phyloP scores from a whole-genome alignment of 2,888 invertebrate genomes.

The Catocala sponsa region DNA sequence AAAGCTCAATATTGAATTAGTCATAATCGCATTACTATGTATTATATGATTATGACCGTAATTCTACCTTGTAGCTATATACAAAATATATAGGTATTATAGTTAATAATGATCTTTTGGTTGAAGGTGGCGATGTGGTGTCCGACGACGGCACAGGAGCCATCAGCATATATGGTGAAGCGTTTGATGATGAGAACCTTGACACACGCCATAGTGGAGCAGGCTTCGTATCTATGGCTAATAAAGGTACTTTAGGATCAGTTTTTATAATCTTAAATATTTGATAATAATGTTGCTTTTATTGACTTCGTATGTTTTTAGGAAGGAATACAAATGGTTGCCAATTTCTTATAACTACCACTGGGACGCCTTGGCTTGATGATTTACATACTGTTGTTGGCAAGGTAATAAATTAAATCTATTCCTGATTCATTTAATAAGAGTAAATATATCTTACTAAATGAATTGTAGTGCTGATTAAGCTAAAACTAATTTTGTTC shows the following conservation, averaged over 20 bases:
- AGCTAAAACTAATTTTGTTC: too few species aligned
- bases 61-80: too few species aligned
- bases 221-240: conserved; percentile 97
- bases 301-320: conserved; percentile 54
- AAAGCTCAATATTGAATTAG: too few species aligned
- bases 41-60: too few species aligned
- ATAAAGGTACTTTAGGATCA: conserved; percentile 85
- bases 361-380: conserved; percentile 96
- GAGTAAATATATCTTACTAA: too few species aligned
- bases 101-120: background rate
- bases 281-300: too few species aligned
- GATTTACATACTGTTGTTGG: conserved; percentile 96
- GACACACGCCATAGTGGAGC: conserved; percentile 93
- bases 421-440: background rate
- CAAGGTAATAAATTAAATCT: conserved; percentile 86
- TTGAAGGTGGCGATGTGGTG: conserved; percentile 94
- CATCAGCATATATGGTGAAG: conserved; percentile 94
- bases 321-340: conserved; percentile 97
- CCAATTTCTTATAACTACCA: conserved; percentile 97
- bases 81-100: too few species aligned
- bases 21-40: too few species aligned
- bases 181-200: conserved; percentile 96
- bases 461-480: too few species aligned
- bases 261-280: too few species aligned
- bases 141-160: conserved; percentile 94